Conservation (phyloP, 2,888 invertebrate species). For the Lasioglossum figueresi region DNA sequence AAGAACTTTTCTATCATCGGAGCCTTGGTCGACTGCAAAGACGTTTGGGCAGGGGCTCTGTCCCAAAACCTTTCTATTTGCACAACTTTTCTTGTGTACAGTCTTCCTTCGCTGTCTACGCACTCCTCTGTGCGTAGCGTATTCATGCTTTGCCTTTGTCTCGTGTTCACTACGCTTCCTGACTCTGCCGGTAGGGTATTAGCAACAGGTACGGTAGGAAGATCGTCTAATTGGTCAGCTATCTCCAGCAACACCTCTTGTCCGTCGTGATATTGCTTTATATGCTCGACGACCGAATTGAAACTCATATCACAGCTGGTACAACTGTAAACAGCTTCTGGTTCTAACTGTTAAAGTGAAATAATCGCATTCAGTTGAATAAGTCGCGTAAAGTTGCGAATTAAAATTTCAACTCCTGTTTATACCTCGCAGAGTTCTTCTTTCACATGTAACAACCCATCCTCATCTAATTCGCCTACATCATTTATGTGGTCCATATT, state of each 20-base stretch:
- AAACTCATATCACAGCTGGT: constrained; percentile 88
- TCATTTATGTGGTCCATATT: constrained; percentile 74
- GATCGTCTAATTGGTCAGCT: constrained; percentile 77
- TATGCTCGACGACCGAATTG: constrained; percentile 87
- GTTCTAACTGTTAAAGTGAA: constrained; percentile 63
- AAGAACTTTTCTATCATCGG: constrained; percentile 83
- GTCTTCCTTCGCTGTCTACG: constrained; percentile 84
- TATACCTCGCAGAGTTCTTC: constrained; percentile 77
- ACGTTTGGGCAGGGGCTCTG: constrained; percentile 60
- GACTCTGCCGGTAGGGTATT: constrained; percentile 48
- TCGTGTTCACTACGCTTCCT: constrained; percentile 60
- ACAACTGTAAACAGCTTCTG: constrained; percentile 86
- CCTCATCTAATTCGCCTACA: constrained; percentile 71
- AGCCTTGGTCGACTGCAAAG: constrained; percentile 73
- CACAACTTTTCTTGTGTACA: constrained; percentile 85
- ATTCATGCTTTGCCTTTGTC: constrained; percentile 81
- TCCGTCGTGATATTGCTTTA: constrained; percentile 88
- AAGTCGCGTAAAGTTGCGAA: not conserved
- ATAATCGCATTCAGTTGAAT: not conserved
- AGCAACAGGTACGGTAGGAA: constrained; percentile 57
- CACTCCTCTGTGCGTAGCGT: constrained; percentile 85
- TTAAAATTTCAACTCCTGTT: not conserved
- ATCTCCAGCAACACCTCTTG: constrained; percentile 89
- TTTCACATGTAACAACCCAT: constrained; percentile 74
- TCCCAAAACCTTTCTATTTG: constrained; percentile 87